Evolutionary conservation across 2,113 vertebrate genomes (phyloP), one percentile per base, ranked within the genome.

Genomic region (Silurus asotus): DNA sequence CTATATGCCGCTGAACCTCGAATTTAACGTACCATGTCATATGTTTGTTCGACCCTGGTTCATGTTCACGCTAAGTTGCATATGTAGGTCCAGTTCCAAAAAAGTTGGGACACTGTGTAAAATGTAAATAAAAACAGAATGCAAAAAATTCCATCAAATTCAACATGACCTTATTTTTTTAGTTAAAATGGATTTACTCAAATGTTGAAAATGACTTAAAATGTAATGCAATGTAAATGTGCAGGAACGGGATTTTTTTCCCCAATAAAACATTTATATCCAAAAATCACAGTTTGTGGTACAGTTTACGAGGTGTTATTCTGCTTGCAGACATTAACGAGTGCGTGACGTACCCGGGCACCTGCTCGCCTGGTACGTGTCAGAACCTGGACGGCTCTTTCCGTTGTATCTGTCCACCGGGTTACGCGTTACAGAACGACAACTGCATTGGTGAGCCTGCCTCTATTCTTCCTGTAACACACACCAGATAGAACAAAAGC

Each of bases 311-410:
- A 37, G 28, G 0, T 79, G 55, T 45, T 25, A 14, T 76, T 72
- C 86, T 83, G 75, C 3, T 61, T 59, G 0, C 91, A 99, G 98
- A 99, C 86, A 95, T 96, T 89, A 97, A 98, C 0, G 98, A 99
- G 93, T 99, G 98, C 0, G 91, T 96, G 87, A 97, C 95, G 88
- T 93, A 96, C 8, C 93, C 93, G 0, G 97, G 96, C 3, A 96
- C 96, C 64, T 99, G 97, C 86, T 96, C 96, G 15, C 97, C 97
- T 0, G 98, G 98, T 83, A 98, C 96, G 8, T 99, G 98, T 90
- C 97, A 98, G 93, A 99, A 99, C 89, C 91, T 98, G 53, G 96
- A 97, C 62, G 97, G 98, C 15, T 97, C 97, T 5, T 99, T 99
- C 94, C 96, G 96, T 83, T 99, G 98, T 82, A 97, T 98, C 93